Evolutionary conservation across 1,140 invertebrate genomes (phyloP), one percentile per base, ranked within the genome.

Genomic region (Drepana arcuata): DNA sequence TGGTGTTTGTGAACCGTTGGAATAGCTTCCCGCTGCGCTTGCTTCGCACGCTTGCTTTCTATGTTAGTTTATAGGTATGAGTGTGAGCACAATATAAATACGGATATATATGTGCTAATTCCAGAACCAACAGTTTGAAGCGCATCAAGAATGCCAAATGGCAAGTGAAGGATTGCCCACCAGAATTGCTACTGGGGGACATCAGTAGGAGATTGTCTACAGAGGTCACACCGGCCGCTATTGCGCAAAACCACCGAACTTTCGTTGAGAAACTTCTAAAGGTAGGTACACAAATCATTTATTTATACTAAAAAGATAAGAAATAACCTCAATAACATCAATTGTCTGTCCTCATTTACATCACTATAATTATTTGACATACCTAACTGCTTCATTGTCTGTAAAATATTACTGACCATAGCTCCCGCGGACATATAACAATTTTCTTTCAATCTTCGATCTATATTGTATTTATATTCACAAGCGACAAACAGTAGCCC

Each of bases 241-340:
- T 96, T 53, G 95, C 95, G n/a, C 95, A 98, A 78, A 95, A 95
- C 9, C 99, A 99, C 83, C 97, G 95, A 92, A 95, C 94, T 24
- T 99, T 99, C 86, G 96, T 99, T 11, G 95, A 99, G 68, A 96
- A 97, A 64, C 86, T 99, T 45, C 84, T 99, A 9, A 96, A 96
- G 88, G 95, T 96, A 86, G 10, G 11, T 7, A 23, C 18, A 12
- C 1, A 16, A 11, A 5, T 33, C 21, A n/a, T n/a, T 34, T 2
- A 9, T 21, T 2, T 16, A 5, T 33, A 10, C 2, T 13, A n/a
- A n/a, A n/a, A n/a, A n/a, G n/a, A n/a, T n/a, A n/a, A n/a, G n/a
- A n/a, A n/a, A n/a, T n/a, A n/a, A n/a, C n/a, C n/a, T n/a, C n/a
- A n/a, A n/a, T n/a, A n/a, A n/a, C n/a, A n/a, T n/a, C n/a, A n/a